Conservation (phyloP, 53 echinoderm and acorn worm species). For the Henricia sp. region DNA sequence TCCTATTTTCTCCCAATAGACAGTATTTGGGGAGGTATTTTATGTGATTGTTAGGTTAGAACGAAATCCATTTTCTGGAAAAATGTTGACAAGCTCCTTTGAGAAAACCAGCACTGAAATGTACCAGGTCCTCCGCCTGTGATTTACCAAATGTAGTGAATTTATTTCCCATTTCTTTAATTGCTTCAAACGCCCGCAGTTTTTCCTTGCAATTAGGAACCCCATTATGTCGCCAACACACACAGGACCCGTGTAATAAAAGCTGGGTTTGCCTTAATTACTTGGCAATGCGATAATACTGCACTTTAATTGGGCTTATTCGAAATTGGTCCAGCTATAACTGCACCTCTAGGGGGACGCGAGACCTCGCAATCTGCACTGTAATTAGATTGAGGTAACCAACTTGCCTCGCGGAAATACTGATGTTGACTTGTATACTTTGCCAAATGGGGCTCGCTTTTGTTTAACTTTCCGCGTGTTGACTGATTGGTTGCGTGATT, state of each 20-base stretch:
- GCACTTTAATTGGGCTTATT: slow-evolving; percentile 58
- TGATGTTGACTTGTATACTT: background rate
- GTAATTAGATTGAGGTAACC: slow-evolving; percentile 43
- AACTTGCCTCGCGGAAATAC: slow-evolving; percentile 10
- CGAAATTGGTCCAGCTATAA: slow-evolving; percentile 36
- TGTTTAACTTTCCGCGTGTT: background rate
- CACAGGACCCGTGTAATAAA: slow-evolving; percentile 35
- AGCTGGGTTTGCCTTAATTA: slow-evolving; percentile 45
- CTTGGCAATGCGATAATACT: slow-evolving; percentile 45
- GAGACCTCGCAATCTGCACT: slow-evolving; percentile 10
- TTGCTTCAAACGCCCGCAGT: too few relatives aligned
- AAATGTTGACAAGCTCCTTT: too few relatives aligned
- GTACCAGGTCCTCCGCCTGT: too few relatives aligned
- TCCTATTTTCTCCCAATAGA: too few relatives aligned
- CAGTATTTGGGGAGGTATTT: too few relatives aligned
- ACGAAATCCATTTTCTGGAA: too few relatives aligned
- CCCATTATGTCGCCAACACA: slow-evolving; percentile 25
- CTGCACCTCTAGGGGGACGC: slow-evolving; percentile 11
- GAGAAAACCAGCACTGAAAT: too few relatives aligned
- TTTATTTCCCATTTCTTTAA: too few relatives aligned
- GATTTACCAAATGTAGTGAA: too few relatives aligned
- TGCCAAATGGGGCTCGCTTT: background rate
- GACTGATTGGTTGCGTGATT: too few relatives aligned
- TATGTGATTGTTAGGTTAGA: too few relatives aligned
- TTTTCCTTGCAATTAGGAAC: slow-evolving; percentile 5